Conservation (phyloP, 1,140 invertebrate genomes). For the Heliconius himera region DNA sequence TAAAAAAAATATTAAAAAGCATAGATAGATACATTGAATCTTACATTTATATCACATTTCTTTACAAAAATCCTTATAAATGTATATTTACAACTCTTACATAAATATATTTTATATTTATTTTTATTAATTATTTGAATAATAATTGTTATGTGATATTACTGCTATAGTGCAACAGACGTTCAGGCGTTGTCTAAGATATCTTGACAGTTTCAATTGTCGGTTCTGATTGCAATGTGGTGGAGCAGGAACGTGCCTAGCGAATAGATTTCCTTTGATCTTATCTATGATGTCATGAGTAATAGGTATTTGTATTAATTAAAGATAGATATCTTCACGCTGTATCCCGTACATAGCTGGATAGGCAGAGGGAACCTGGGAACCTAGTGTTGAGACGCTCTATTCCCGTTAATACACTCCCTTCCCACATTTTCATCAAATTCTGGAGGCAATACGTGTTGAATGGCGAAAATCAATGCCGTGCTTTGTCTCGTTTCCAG, state of each 20-base stretch:
- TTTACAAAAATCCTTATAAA: constrained; percentile 54
- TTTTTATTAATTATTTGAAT: background rate
- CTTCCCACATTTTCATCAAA: no score
- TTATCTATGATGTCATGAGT: background rate
- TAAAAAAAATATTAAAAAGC: background rate
- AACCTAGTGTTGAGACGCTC: no score
- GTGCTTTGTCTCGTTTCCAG: no score
- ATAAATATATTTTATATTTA: constrained; percentile 15
- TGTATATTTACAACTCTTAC: constrained; percentile 53
- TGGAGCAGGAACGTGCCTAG: background rate
- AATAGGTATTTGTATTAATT: background rate
- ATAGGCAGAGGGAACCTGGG: no score
- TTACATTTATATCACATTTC: constrained; percentile 71
- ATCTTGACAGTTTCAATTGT: background rate
- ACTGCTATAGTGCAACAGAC: background rate
- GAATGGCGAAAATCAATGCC: no score
- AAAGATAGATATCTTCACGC: background rate
- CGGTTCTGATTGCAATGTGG: background rate
- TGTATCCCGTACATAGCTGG: background rate
- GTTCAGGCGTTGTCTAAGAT: background rate
- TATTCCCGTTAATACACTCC: no score
- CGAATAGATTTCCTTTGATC: background rate
- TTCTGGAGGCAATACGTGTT: no score
- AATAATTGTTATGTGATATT: background rate
- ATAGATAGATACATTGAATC: constrained; percentile 7